Conservation (phyloP, 2,797 vertebrate genomes). For the Selene dorsalis region DNA sequence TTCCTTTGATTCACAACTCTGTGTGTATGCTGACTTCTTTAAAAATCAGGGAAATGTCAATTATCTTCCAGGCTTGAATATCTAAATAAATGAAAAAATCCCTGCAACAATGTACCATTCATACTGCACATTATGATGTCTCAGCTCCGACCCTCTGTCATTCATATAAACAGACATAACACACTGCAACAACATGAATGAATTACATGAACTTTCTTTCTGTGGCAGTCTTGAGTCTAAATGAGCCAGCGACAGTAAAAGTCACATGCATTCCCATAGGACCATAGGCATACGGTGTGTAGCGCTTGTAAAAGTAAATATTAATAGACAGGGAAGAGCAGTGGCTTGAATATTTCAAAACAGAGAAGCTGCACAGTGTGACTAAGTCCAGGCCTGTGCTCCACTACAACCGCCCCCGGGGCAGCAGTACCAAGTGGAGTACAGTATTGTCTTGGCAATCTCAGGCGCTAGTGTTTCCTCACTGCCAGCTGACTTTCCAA, state of each 20-base stretch:
- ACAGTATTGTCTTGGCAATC: constrained; percentile 47
- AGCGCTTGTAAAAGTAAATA: constrained; percentile 68
- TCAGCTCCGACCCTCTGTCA: background rate
- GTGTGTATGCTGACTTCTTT: too few relatives aligned
- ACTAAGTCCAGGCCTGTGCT: constrained; percentile 59
- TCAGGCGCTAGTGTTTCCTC: constrained; percentile 42
- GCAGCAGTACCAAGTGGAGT: constrained; percentile 50
- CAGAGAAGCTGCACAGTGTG: constrained; percentile 49
- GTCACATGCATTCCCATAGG: constrained; percentile 52
- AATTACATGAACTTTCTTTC: constrained; percentile 25
- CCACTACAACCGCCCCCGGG: constrained; percentile 54
- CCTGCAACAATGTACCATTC: background rate
- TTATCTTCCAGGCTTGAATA: too few relatives aligned
- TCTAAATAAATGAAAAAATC: too few relatives aligned
- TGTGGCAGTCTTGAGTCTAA: constrained; percentile 37
- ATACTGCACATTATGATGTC: background rate
- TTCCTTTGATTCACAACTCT: too few relatives aligned
- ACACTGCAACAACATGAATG: background rate
- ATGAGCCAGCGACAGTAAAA: constrained; percentile 54
- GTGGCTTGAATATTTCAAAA: constrained; percentile 77
- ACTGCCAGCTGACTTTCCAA: constrained; percentile 44
- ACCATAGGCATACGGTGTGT: constrained; percentile 51
- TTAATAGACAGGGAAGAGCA: constrained; percentile 63
- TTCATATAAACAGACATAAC: background rate
- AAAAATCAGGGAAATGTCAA: too few relatives aligned